Percentiles rank a stretch among this genome's conserved stretches.
These are phyloP conservation scores for Dicyrtomina minuta DNA, from an alignment of 2,888 invertebrate species.

Conservation along the genomic window DNA sequence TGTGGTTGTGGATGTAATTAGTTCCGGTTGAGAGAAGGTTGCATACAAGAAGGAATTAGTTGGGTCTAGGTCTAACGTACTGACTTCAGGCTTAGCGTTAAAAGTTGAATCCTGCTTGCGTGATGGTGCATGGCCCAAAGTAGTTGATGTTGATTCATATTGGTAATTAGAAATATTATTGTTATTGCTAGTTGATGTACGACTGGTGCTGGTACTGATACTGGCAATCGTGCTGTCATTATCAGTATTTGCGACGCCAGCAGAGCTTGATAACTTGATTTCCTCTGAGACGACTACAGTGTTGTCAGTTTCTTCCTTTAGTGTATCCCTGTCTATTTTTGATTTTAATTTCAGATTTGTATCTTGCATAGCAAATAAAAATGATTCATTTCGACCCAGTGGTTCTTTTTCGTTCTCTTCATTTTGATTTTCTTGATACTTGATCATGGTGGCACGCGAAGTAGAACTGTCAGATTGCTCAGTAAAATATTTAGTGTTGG, in stretches of 20 bases:
- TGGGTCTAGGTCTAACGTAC: background rate
- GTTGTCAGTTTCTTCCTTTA: conserved; percentile 10
- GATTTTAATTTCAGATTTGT: background rate
- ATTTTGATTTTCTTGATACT: background rate
- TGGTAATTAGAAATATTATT: too few relatives aligned
- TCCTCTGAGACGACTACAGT: conserved; percentile 4
- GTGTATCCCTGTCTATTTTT: background rate
- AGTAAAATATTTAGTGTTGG: too few relatives aligned
- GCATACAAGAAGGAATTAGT: background rate
- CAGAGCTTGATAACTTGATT: conserved; percentile 6
- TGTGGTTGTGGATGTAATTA: background rate
- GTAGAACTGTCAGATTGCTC: too few relatives aligned
- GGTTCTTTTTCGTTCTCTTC: background rate
- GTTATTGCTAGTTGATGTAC: too few relatives aligned
- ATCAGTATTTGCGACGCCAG: conserved; percentile 4
- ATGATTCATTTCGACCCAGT: conserved; percentile 31
- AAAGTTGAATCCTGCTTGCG: too few relatives aligned
- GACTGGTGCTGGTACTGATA: background rate
- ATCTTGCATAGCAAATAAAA: conserved; percentile 28
- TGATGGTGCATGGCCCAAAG: too few relatives aligned
- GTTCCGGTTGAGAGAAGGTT: background rate
- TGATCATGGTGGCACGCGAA: too few relatives aligned
- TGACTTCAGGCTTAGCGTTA: background rate
- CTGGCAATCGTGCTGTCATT: background rate
- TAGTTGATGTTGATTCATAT: too few relatives aligned